Percentiles rank a stretch among this genome's conserved stretches.
Evolutionary conservation across 2,113 vertebrate species (phyloP).

Genomic region (Sitta europaea): DNA sequence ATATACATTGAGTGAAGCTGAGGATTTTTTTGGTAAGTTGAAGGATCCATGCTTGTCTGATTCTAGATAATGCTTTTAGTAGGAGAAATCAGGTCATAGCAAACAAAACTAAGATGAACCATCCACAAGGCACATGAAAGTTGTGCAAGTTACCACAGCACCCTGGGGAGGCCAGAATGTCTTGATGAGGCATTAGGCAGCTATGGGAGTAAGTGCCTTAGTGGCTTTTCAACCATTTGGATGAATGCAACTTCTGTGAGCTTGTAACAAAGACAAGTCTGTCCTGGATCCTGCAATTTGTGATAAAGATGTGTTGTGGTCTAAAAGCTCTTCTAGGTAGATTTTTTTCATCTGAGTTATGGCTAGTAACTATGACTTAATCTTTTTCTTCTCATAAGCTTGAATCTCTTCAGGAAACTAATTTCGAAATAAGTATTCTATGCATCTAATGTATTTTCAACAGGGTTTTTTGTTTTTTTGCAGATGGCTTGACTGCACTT

Average conservation of each 20-base stretch:
- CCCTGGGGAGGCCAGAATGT: neutral
- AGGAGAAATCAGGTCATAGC: neutral
- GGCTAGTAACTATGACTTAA: neutral
- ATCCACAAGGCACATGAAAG: neutral
- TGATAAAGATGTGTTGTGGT: neutral
- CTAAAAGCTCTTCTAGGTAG: neutral
- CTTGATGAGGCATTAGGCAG: neutral
- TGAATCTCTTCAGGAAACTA: neutral
- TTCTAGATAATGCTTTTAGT: neutral
- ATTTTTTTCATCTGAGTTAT: neutral
- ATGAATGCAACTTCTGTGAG: neutral
- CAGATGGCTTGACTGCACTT: constrained; percentile 92
- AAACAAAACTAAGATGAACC: neutral
- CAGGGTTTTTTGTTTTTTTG: neutral
- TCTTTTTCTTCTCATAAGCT: neutral
- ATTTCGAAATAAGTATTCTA: neutral
- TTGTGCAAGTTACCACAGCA: neutral
- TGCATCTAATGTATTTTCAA: neutral
- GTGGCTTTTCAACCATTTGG: neutral
- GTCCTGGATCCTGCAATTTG: neutral
- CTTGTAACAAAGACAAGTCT: neutral
- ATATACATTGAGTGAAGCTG: neutral
- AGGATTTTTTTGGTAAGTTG: neutral
- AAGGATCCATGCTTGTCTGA: neutral
- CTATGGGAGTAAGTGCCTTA: neutral